A percentile compares a stretch with the other conserved stretches of the same genome.
Conservation (phyloP, 2,888 invertebrate species). For the Zaprionus obscuricornis region DNA sequence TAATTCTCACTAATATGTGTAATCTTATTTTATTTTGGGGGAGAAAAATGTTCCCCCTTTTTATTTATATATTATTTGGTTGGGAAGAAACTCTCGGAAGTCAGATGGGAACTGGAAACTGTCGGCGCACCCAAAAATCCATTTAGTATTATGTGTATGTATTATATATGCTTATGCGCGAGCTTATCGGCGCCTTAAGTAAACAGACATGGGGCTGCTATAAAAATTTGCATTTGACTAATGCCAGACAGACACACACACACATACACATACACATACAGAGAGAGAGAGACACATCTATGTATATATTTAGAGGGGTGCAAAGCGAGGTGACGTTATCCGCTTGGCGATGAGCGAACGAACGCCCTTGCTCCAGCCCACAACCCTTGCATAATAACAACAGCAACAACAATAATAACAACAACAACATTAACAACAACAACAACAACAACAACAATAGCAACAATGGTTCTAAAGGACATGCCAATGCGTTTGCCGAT, state of each 20-base stretch:
- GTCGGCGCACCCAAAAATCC: conserved; percentile 31
- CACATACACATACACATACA: no score
- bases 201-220: conserved; percentile 67
- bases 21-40: no score
- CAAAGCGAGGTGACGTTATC: conserved; percentile 21
- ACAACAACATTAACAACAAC: conserved; percentile 14
- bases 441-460: conserved; percentile 25
- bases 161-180: conserved; percentile 63
- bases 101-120: no score
- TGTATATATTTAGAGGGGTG: no score
- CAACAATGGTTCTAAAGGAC: conserved; percentile 46
- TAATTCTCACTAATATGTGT: no score
- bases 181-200: conserved; percentile 69
- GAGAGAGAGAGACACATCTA: neutral
- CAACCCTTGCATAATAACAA: conserved; percentile 49
- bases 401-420: conserved; percentile 12
- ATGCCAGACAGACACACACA: conserved; percentile 47
- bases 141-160: no score
- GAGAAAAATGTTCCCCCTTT: neutral
- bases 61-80: no score
- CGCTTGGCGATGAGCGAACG: conserved; percentile 30
- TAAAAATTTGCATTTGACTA: conserved; percentile 78
- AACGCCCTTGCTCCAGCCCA: conserved; percentile 4
- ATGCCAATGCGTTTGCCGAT: conserved; percentile 77
- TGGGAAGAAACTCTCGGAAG: no score